Base-by-base conservation (phyloP, 2,113 vertebrate genomes). In the Mustela nigripes region DNA sequence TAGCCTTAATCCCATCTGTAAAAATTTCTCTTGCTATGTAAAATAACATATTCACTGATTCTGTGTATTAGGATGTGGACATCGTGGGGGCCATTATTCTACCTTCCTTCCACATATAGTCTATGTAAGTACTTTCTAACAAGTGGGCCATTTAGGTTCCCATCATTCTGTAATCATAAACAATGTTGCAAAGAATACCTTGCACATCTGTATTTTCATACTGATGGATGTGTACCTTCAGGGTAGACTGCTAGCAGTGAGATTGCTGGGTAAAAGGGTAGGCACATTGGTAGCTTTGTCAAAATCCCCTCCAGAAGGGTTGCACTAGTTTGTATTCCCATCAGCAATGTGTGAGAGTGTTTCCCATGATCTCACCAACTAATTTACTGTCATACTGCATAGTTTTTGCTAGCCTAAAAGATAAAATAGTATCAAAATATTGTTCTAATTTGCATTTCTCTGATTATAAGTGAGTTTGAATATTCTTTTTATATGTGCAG, bases 81-180 rank as follows among this genome's bases (percentile, higher is more conserved):
- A 86, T 58, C 45, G 67, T 31, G 33, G 31, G 33, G 50, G 15
- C 3, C 39, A 67, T 60, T 90, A 60, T 63, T 82, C 11, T 83
- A 58, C 36, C 84, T 65, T 82, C 26, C 74, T 73, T 78, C 26
- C 74, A 69, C 2, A 87, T 4, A 9, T 19, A 94, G 5, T 63
- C 11, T 56, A 84, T n/a, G 11, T 62, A 79, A 45, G 84, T 39
- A 45, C 36, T 92, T 42, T 96, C 42, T 74, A 76, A 80, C 7
- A 33, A 92, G 11, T 42, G 33, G 78, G 15, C 36, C 36, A 50
- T 79, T 78, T 73, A 53, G 88, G 56, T 79, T 89, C 60, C 22
- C 67, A 90, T 1, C 81, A 80, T 91, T 88, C 56, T 96, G 83
- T 74, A 91, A 83, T 89, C 69, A 91, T 16, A 93, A 92, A 90